Evolutionary conservation across 35 echinoderm and acorn worm genomes (phyloP).

Genomic region (Hemicentrotus pulcherrimus): DNA sequence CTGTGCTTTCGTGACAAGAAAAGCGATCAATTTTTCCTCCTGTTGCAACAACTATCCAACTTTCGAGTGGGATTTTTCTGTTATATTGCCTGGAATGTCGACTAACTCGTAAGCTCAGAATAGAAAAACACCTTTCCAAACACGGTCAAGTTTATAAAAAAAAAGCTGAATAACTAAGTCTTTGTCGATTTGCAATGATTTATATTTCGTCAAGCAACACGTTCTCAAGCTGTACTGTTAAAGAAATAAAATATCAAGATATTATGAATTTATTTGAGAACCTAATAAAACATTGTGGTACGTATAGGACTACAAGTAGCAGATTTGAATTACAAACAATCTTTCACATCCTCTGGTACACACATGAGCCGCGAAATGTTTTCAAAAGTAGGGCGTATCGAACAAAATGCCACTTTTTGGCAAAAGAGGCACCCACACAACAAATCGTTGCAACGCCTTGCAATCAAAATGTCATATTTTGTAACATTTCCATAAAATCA

Average conservation of each 20-base stretch:
- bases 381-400: no score
- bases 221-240: neutral
- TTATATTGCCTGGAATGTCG: neutral
- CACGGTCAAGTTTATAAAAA: neutral
- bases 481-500: no score
- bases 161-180: neutral
- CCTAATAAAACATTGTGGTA: no score
- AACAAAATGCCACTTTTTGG: no score
- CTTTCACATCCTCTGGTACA: no score
- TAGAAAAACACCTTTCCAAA: neutral
- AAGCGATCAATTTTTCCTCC: constrained; percentile 8
- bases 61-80: neutral
- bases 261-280: neutral
- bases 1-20: neutral
- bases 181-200: neutral
- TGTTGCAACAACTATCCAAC: neutral
- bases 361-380: no score
- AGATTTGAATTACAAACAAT: no score
- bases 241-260: neutral
- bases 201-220: neutral
- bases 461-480: no score
- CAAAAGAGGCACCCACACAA: no score
- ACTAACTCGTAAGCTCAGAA: neutral
- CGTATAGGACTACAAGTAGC: no score
- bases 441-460: no score